Evolutionary conservation across 2,113 vertebrate species (phyloP), one percentile per base, ranked within the genome.

Genomic region (Oryzias woworae): DNA sequence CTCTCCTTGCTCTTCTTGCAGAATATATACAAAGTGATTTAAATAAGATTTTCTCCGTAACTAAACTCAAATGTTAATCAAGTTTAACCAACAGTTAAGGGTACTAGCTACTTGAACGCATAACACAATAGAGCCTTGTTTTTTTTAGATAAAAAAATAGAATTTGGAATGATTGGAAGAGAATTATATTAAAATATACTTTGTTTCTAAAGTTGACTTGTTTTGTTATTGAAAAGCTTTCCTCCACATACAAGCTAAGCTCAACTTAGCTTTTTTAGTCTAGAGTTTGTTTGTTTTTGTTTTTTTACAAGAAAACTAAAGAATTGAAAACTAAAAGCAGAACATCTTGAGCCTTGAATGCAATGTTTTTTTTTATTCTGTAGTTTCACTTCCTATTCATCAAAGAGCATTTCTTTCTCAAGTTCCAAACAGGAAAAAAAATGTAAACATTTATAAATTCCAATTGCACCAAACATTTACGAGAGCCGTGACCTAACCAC

Each of bases 391-490:
- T 12, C 10, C 10, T 3, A 12, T 77, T 83, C 81, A 71, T 59
- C 43, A 75, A 82, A 74, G 45, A 43, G 17, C 52, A 75, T 79
- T 73, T 72, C 69, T 65, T 50, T 62, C 54, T 66, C 56, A 63
- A 69, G 65, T 73, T 12, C 36, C 36, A 36, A 36, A 36, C 10
- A 36, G 63, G 51, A 63, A 71, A 86, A 85, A 36, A 12, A 1
- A 13, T 15, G 46, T 84, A 83, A 58, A 36, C 47, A 59, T 69
- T 76, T 83, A 76, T 48, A 68, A 64, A 82, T 74, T 80, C 77
- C 83, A 72, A 28, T 46, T 78, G 60, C 36, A 42, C 24, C 74
- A 66, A 63, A 36, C 75, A 43, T 74, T 79, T 79, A 81, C 71
- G 60, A 70, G 80, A 47, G 59, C 58, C 53, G 2, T 58, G 60